Conservation (phyloP, 2,797 vertebrate genomes). For the Mormyrops attenuatus region DNA sequence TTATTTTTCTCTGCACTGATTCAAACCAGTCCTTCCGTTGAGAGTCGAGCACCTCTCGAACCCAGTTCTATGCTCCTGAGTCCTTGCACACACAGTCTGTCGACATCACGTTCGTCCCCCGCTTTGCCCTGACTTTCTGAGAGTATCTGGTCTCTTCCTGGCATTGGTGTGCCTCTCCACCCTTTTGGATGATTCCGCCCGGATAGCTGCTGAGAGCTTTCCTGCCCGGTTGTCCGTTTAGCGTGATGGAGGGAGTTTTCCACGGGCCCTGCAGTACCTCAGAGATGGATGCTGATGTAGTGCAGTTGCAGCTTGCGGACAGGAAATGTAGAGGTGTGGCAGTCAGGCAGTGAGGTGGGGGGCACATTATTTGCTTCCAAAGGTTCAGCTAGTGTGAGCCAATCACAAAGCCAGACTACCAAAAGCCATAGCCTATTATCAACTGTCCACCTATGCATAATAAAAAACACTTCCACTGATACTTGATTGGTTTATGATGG, state of each 20-base stretch:
- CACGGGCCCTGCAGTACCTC: neutral
- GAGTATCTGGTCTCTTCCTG: neutral
- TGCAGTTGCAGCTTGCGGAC: neutral
- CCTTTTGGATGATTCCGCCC: neutral
- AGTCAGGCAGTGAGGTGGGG: neutral
- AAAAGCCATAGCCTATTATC: neutral
- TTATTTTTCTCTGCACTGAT: constrained; percentile 27
- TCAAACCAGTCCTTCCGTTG: constrained; percentile 22
- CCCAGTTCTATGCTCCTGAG: constrained; percentile 20
- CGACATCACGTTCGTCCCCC: constrained; percentile 33
- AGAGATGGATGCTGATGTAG: neutral
- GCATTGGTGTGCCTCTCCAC: neutral
- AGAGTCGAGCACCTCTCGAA: neutral
- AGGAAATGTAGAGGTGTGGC: neutral
- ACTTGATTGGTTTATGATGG: neutral
- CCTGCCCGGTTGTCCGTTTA: neutral
- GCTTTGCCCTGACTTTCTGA: neutral
- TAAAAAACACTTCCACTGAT: neutral
- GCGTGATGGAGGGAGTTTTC: neutral
- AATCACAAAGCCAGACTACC: neutral
- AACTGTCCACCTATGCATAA: neutral
- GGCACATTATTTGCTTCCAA: neutral
- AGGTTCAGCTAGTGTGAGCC: neutral
- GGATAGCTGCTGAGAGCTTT: neutral
- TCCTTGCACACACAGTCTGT: constrained; percentile 33